Base-by-base conservation (phyloP, 2,113 vertebrate species). In the Dinomys branickii region DNA sequence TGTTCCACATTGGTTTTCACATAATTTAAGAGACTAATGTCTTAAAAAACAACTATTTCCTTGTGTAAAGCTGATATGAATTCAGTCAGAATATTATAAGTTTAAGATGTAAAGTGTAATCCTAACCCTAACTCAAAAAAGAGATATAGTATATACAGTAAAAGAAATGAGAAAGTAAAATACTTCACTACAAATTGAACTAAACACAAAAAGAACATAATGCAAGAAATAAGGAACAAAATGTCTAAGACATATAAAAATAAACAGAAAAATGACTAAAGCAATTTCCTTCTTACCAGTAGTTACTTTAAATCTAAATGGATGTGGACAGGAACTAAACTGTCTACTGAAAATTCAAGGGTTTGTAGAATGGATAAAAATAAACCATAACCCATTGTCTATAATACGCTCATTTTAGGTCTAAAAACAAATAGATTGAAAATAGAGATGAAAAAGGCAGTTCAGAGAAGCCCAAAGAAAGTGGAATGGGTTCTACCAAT, bases 121-220 rank as follows among this genome's bases (percentile, higher is more conserved):
- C 41, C 44, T 90, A 93, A 56, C n/a, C 28, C 30, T 85, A 93
- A 63, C 35, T 85, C 28, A 85, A 85, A 33, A 94, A 81, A 54
- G 28, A 86, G 44, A 1, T n/a, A 44, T 47, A 85, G 30, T 12
- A 92, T 81, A 44, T 35, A 73, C 44, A 58, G 52, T 9, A 44
- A 73, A 54, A 75, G 19, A 73, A 50, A 61, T 81, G 52, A 93
- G 28, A 88, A 77, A 50, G 81, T 24, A 65, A 86, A 90, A 38
- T 6, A 17, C 26, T 56, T 85, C 44, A 47, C 54, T 54, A 71
- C 28, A 54, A 90, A 85, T 38, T 58, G 5, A 67, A 41, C 16
- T 41, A 61, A 88, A 85, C 16, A 73, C 52, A 73, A 47, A 47
- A 73, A 69, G 9, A 85, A 69, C 67, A 11, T 33, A 38, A 81